A percentile compares a stretch with the other conserved stretches of the same genome.
Evolutionary conservation across 2,797 vertebrate genomes (phyloP).

Genomic region (Pseudochirops corinnae): DNA sequence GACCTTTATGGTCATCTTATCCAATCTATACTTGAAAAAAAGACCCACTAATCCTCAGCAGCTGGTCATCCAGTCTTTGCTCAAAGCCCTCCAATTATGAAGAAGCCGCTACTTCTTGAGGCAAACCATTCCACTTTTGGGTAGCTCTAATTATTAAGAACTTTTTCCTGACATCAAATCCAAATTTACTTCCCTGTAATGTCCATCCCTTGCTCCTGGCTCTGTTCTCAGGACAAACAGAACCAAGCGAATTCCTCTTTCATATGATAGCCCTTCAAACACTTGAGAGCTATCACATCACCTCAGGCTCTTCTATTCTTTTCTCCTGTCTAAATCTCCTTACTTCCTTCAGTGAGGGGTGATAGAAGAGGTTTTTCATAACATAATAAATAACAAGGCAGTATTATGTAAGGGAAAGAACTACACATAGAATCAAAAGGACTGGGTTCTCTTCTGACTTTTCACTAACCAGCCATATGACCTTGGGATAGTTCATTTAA

Average conservation of each 20-base stretch:
- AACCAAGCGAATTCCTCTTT: not conserved
- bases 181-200: not conserved
- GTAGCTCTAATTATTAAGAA: not conserved
- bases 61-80: not conserved
- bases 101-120: not conserved
- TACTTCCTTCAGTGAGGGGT: not conserved
- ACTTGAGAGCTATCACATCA: not conserved
- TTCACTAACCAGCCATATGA: not conserved
- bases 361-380: not conserved
- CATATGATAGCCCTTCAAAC: not conserved
- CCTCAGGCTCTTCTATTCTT: not conserved
- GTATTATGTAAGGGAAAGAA: not conserved
- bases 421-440: not conserved
- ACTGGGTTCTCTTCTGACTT: not conserved
- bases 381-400: not conserved
- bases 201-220: not conserved
- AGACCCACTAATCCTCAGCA: not conserved
- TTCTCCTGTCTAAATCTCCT: not conserved
- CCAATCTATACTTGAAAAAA: not conserved
- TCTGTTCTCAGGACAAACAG: not conserved
- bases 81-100: not conserved
- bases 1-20: not conserved
- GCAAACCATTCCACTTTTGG: not conserved
- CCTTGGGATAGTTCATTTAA: not conserved
- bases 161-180: not conserved